Base-by-base conservation (phyloP, 2,113 vertebrate species). In the Chionis minor region DNA sequence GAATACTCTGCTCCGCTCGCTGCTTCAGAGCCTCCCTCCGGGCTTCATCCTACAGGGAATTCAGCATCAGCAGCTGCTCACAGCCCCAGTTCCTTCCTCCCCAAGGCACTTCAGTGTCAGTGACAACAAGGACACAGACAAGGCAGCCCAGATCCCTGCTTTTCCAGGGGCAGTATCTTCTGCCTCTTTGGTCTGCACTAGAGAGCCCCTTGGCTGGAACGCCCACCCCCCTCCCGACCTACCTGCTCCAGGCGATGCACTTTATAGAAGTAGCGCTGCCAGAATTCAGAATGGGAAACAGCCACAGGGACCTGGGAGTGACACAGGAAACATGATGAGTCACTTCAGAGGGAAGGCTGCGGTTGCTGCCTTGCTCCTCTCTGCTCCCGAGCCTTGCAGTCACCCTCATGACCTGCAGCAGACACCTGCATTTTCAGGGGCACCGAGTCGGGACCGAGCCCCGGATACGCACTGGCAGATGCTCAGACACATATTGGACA, bases 201-300 rank as follows among this genome's bases (percentile, higher is more conserved):
- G 12, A 23, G 35, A 15, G n/a, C 44, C 22, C 61, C 84, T 52
- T 12, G 26, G 69, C 69, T 51, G 49, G 38, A 19, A 6, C 1
- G 2, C n/a, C 66, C 59, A 38, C 10, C 56, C 35, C 8, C 22
- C 47, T 58, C 58, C 35, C 8, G 32, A 71, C 95, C 83, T 86
- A 99, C 99, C 99, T 99, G 99, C 93, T 99, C 98, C 97, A 99
- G 95, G 88, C 99, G 99, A 97, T 99, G 98, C 80, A 99, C 97
- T 98, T 98, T 99, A 96, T 99, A 99, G 98, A 99, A 99, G 98
- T 99, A 99, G 27, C 99, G 98, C 94, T 99, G 99, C 99, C 99
- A 99, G 95, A 99, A 99, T 56, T 99, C 99, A 1, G 98, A 97
- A 92, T 99, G 99, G 81, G 99, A 98, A 84, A 99, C 99, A 19